These are phyloP conservation scores for Astyanax mexicanus DNA, from an alignment of 2,797 vertebrate genomes.

Conservation along the genomic window DNA sequence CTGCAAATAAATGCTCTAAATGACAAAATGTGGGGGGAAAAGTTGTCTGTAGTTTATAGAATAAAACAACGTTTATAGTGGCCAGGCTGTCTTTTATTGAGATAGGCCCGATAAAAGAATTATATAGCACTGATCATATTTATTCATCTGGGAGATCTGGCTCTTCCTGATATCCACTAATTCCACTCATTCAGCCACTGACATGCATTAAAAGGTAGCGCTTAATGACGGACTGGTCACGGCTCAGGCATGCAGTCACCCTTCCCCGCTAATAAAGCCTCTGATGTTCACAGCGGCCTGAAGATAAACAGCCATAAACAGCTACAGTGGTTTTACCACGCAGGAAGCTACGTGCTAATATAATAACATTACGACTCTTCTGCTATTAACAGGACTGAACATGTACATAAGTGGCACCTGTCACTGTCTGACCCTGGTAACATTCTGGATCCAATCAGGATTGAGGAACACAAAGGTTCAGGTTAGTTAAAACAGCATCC, in stretches of 20 bases:
- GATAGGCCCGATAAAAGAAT: too few species aligned
- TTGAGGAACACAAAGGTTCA: background rate
- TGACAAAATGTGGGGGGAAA: too few species aligned
- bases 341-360: too few species aligned
- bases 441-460: background rate
- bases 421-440: background rate
- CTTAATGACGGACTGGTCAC: background rate
- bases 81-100: too few species aligned
- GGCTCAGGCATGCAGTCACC: background rate
- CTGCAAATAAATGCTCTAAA: too few species aligned
- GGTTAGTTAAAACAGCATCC: background rate
- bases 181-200: background rate
- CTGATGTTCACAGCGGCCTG: background rate
- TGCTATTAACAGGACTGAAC: background rate
- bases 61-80: too few species aligned
- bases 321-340: too few species aligned
- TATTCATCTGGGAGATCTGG: background rate
- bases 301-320: constrained; percentile 26
- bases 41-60: too few species aligned
- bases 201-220: background rate
- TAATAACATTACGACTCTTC: too few species aligned
- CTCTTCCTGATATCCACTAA: background rate
- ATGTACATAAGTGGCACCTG: background rate
- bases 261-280: constrained; percentile 9
- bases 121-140: too few species aligned